phyloP scores from a whole-genome alignment of 2,888 invertebrate species.

The Oscheius sp. region DNA sequence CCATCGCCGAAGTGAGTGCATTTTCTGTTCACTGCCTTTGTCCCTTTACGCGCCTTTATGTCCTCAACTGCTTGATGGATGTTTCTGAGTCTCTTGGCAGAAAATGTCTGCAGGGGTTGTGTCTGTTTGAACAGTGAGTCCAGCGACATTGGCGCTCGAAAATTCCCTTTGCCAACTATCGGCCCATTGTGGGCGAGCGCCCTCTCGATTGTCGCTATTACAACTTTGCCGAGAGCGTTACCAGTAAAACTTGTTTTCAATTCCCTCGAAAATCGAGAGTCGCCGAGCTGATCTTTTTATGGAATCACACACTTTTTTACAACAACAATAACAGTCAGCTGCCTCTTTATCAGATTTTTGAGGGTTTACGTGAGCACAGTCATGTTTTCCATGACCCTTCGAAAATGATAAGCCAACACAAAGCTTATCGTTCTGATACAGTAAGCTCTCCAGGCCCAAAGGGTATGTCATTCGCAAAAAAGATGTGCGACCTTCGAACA shows the following conservation, averaged over 20 bases:
- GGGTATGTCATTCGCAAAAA: slow-evolving; percentile 14
- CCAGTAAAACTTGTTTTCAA: slow-evolving; percentile 32
- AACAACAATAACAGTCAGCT: slow-evolving; percentile 19
- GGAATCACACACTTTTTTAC: not conserved
- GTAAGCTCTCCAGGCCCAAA: slow-evolving; percentile 10
- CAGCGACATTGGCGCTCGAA: slow-evolving; percentile 24
- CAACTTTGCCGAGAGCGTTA: slow-evolving; percentile 37
- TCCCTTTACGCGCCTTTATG: not conserved
- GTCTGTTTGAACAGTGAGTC: slow-evolving; percentile 35
- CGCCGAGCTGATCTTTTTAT: too few relatives aligned
- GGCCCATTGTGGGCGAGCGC: slow-evolving; percentile 36
- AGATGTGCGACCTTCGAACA: slow-evolving; percentile 14
- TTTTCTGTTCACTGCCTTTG: too few relatives aligned
- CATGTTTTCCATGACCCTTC: slow-evolving; percentile 24
- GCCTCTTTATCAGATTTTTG: not conserved
- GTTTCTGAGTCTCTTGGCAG: not conserved
- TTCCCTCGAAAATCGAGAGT: not conserved
- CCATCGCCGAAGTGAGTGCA: slow-evolving; percentile 88
- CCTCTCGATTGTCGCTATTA: slow-evolving; percentile 35
- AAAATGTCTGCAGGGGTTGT: slow-evolving; percentile 22
- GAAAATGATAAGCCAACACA: slow-evolving; percentile 8
- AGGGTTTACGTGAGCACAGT: slow-evolving; percentile 10
- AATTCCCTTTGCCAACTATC: slow-evolving; percentile 31
- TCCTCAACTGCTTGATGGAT: slow-evolving; percentile 6
- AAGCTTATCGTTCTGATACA: slow-evolving; percentile 3